phyloP scores from a whole-genome alignment of 2,797 vertebrate genomes.

The Notolabrus celidotus region DNA sequence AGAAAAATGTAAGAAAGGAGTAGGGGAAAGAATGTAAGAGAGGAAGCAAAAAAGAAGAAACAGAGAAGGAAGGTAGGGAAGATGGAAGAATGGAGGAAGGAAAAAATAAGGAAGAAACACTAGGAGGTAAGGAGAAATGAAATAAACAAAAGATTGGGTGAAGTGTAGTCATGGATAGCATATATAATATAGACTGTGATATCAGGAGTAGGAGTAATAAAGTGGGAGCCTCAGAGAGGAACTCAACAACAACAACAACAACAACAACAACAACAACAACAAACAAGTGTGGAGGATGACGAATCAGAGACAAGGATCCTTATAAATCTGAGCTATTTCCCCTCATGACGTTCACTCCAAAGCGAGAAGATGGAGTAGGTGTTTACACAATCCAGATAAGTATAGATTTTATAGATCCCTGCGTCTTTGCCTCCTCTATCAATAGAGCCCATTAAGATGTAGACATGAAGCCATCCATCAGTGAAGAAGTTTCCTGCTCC shows the following conservation, averaged over 20 bases:
- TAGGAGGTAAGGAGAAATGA: no score
- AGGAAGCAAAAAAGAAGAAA: no score
- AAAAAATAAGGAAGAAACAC: no score
- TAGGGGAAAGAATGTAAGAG: no score
- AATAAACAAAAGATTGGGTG: background rate
- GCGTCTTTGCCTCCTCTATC: constrained; percentile 47
- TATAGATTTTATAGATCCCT: constrained; percentile 67
- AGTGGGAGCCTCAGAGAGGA: background rate
- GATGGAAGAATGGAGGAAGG: no score
- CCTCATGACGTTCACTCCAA: constrained; percentile 20
- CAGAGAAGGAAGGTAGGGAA: no score
- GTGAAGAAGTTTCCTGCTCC: constrained; percentile 51
- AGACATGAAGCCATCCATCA: constrained; percentile 65
- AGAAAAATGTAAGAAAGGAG: no score
- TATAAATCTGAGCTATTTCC: constrained; percentile 49
- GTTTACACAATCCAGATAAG: constrained; percentile 61
- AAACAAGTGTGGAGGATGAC: constrained; percentile 14
- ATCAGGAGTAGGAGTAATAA: constrained; percentile 3
- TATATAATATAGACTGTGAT: background rate
- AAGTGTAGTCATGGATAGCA: background rate
- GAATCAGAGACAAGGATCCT: constrained; percentile 27
- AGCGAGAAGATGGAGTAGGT: constrained; percentile 56
- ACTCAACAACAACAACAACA: constrained; percentile 8
- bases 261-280: background rate
- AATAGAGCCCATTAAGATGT: constrained; percentile 63